Evolutionary conservation across 53 echinoderm and acorn worm species (phyloP), one percentile per base, ranked within the genome.

Genomic region (Apostichopus leukothele): DNA sequence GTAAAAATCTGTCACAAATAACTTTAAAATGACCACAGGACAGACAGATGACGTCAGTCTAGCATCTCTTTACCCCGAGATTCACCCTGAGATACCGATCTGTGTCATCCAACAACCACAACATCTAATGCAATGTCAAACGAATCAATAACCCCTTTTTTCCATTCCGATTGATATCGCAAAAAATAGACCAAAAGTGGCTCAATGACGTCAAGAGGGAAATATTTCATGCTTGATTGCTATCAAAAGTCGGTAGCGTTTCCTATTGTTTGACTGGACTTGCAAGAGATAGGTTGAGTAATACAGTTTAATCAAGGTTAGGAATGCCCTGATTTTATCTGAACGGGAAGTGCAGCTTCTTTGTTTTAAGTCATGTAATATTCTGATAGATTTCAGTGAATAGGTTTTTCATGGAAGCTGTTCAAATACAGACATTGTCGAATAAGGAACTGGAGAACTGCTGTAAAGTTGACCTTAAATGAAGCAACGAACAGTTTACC

Each of bases 211-310:
- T 71, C 52, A 11, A 6, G 55, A 81, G 81, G 81, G 54, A 81
- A 54, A 54, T 52, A 18, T 11, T 9, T 50, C 12, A 81, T 12
- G 81, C 16, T 59, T 12, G 14, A 81, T 54, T 81, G 21, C 57
- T 55, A 23, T 22, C 59, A 57, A 5, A 51, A 81, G 81, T 81
- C 55, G 19, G 55, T 54, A 1, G 22, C n/a, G 54, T 19, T 81
- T 81, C 81, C 81, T 81, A 55, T 12, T 55, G 81, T 52, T 81
- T 3, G 7, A 81, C 52, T 81, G 77, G 6, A 12, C 39, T 53
- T 57, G 16, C 7, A 54, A 14, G 20, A n/a, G 18, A 18, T 16
- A 3, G 1, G 71, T 71, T 71, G 71, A 71, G 71, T 71, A 71
- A 71, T 71, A 19, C 71, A 18, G 71, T 19, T 39, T 71, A 71